phyloP scores from a whole-genome alignment of 2,888 invertebrate species.

The Alcis repandata region DNA sequence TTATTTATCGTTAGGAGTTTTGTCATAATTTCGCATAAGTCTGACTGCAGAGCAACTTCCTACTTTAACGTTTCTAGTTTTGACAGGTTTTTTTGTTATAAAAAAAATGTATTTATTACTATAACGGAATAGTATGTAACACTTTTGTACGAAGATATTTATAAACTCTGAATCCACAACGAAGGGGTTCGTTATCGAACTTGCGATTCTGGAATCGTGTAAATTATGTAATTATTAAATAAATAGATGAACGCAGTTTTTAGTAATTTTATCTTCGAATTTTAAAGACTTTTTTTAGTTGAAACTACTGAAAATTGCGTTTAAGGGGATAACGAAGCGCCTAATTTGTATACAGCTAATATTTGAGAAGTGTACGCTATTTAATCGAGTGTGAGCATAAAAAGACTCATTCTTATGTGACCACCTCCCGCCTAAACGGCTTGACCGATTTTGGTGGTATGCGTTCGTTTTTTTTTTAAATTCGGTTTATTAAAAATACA shows the following conservation, averaged over 20 bases:
- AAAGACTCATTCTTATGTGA: too few species aligned
- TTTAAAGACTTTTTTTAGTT: background rate
- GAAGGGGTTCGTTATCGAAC: constrained; percentile 21
- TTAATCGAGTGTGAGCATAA: too few species aligned
- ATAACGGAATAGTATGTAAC: constrained; percentile 29
- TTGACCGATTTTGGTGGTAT: too few species aligned
- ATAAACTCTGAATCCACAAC: constrained; percentile 16
- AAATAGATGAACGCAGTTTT: constrained; percentile 23
- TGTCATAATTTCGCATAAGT: constrained; percentile 15
- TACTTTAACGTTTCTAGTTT: constrained; percentile 18
- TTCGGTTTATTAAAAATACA: too few species aligned
- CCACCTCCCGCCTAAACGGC: too few species aligned
- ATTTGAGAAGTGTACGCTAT: too few species aligned
- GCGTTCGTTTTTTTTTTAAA: too few species aligned
- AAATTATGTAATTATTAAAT: constrained; percentile 38
- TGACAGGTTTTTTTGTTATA: constrained; percentile 19
- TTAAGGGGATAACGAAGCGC: too few species aligned
- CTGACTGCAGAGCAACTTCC: constrained; percentile 20
- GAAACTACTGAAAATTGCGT: constrained; percentile 30
- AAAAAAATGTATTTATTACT: background rate
- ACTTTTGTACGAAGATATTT: constrained; percentile 33
- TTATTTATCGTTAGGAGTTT: constrained; percentile 13
- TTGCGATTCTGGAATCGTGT: constrained; percentile 24
- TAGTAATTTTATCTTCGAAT: constrained; percentile 23
- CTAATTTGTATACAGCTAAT: too few species aligned